A percentile compares a stretch with the other conserved stretches of the same genome.
Evolutionary conservation across 1,140 invertebrate species (phyloP).

Genomic region (Drosophila seguyi): DNA sequence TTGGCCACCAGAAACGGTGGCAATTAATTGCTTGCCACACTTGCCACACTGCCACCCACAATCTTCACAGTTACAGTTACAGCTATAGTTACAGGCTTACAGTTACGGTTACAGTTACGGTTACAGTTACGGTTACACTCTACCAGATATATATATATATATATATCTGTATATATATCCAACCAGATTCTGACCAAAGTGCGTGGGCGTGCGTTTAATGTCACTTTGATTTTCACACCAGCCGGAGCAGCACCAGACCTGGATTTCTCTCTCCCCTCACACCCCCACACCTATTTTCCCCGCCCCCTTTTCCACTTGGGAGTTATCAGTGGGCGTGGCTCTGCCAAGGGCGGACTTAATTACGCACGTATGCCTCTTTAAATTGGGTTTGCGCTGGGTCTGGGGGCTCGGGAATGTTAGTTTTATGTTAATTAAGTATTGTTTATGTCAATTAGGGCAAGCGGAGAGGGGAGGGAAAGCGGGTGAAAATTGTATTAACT

Average conservation of each 20-base stretch:
- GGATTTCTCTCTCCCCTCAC: neutral
- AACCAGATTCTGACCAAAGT: constrained; percentile 50
- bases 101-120: neutral
- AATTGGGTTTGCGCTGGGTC: constrained; percentile 57
- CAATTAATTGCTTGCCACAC: constrained; percentile 35
- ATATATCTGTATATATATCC: constrained; percentile 10
- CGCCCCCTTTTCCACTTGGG: constrained; percentile 7
- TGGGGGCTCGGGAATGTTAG: constrained; percentile 59
- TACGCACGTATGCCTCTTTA: constrained; percentile 79
- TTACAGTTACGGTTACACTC: constrained; percentile 5
- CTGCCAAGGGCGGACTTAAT: constrained; percentile 56
- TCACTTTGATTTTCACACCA: constrained; percentile 57
- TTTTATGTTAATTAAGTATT: constrained; percentile 83
- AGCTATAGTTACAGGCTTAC: neutral
- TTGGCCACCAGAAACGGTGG: constrained; percentile 19
- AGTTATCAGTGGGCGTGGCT: constrained; percentile 7
- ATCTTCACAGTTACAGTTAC: neutral
- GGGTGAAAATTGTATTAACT: constrained; percentile 42
- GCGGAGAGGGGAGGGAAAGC: neutral
- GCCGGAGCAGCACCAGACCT: neutral
- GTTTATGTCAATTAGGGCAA: constrained; percentile 73
- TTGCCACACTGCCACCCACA: constrained; percentile 6
- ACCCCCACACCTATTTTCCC: neutral
- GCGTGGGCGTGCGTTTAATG: constrained; percentile 60
- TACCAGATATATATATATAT: neutral